Evolutionary conservation across 1,140 invertebrate species (phyloP).

Genomic region (Lepeophtheirus salmonis): DNA sequence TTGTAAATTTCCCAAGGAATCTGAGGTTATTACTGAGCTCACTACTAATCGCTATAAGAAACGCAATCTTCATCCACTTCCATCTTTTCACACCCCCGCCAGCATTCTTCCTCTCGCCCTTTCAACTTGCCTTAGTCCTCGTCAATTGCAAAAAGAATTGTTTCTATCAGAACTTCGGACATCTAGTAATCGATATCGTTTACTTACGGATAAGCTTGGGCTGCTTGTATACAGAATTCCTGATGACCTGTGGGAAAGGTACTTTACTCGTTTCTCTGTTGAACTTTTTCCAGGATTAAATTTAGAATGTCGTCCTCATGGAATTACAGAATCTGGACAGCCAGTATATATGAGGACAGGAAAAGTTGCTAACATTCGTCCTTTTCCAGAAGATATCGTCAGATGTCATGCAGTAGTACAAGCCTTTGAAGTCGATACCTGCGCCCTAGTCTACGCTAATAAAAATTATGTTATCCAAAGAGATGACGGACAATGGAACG

Average conservation of each 20-base stretch:
- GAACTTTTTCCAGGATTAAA: background rate
- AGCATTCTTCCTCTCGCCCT: background rate
- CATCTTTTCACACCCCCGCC: background rate
- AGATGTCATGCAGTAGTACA: constrained; percentile 5
- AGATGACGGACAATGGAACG: constrained; percentile 4
- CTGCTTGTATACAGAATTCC: constrained; percentile 5
- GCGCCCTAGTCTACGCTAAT: background rate
- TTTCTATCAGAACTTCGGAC: background rate
- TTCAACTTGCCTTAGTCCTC: background rate
- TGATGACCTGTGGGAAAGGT: constrained; percentile 1
- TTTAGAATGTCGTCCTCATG: background rate
- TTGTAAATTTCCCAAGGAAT: constrained; percentile 3
- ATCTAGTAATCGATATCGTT: background rate
- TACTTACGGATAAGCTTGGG: constrained; percentile 2
- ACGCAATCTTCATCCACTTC: background rate
- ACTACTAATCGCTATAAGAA: constrained; percentile 2
- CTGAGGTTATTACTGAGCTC: background rate
- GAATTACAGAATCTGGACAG: background rate
- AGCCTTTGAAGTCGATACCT: background rate
- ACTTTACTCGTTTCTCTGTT: background rate
- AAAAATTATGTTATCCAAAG: background rate
- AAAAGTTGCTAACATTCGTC: background rate
- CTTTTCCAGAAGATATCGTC: constrained; percentile 1
- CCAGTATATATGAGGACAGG: constrained; percentile 1
- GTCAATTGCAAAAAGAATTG: no score